Evolutionary conservation across 1,140 invertebrate species (phyloP).

Genomic region (Paraescarpia echinospica): DNA sequence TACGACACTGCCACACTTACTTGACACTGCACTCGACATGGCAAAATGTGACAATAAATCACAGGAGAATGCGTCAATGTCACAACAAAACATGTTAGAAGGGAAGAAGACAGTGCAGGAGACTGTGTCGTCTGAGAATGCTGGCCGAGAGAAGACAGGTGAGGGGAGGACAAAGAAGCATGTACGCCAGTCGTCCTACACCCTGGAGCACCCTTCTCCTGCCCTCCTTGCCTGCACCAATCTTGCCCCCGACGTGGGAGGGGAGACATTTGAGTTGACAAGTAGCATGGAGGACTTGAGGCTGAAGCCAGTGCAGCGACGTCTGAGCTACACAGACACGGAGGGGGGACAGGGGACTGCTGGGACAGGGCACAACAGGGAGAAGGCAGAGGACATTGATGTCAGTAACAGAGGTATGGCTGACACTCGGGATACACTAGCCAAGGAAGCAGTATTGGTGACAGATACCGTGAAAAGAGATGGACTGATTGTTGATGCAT

Average conservation of each 20-base stretch:
- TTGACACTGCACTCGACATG: not conserved
- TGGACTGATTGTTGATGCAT: not conserved
- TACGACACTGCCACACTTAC: not conserved
- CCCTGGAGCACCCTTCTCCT: constrained; percentile 16
- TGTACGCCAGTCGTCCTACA: not conserved
- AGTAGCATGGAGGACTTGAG: constrained; percentile 20
- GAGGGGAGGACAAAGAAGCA: not conserved
- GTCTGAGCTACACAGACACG: not conserved
- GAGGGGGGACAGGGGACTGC: not conserved
- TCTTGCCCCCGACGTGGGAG: not conserved
- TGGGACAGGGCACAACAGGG: not conserved
- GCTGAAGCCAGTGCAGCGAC: constrained; percentile 16
- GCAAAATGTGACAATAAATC: not conserved
- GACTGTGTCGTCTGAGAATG: not conserved
- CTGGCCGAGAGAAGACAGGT: not conserved
- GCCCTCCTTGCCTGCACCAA: not conserved
- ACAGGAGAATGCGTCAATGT: not conserved
- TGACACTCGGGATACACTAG: not conserved
- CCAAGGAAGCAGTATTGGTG: not conserved
- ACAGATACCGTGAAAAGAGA: not conserved
- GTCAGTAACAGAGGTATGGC: not conserved
- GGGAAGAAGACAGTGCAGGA: not conserved
- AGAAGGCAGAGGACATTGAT: too few species aligned
- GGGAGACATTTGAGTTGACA: constrained; percentile 8
- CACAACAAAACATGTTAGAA: not conserved